phyloP scores from a whole-genome alignment of 2,888 invertebrate species.

The Dryobotodes eremita region DNA sequence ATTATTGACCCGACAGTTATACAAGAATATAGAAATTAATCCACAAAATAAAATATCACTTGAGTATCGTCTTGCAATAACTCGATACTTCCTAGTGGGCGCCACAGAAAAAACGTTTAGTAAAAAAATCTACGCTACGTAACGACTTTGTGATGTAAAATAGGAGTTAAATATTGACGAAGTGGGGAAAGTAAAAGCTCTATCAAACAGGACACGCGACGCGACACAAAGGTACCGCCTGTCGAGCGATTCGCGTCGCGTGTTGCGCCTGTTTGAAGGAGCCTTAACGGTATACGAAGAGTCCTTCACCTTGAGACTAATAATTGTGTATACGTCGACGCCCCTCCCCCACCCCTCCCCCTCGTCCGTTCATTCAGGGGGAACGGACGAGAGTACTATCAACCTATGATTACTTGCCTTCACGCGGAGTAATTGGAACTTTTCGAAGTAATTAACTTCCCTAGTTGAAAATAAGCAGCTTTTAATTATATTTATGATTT shows the following conservation, averaged over 20 bases:
- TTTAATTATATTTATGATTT: slow-evolving; percentile 35
- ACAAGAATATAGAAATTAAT: slow-evolving; percentile 42
- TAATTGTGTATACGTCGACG: slow-evolving; percentile 63
- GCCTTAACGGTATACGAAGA: slow-evolving; percentile 46
- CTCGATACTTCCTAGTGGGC: slow-evolving; percentile 47
- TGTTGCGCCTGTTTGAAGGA: too few relatives aligned
- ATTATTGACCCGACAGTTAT: slow-evolving; percentile 24
- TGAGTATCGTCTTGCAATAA: slow-evolving; percentile 52
- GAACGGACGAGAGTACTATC: slow-evolving; percentile 47
- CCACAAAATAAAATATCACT: slow-evolving; percentile 27
- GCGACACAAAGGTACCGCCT: too few relatives aligned
- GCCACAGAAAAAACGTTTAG: neutral
- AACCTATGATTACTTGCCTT: slow-evolving; percentile 43
- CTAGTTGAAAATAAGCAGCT: slow-evolving; percentile 7
- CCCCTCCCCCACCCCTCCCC: slow-evolving; percentile 42
- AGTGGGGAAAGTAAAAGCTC: slow-evolving; percentile 32
- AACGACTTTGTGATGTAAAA: slow-evolving; percentile 39
- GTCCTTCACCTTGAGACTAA: slow-evolving; percentile 72
- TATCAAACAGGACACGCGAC: too few relatives aligned
- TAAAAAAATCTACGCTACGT: slow-evolving; percentile 9
- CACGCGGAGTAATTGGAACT: slow-evolving; percentile 36
- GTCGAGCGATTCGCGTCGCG: too few relatives aligned
- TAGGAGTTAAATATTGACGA: slow-evolving; percentile 49
- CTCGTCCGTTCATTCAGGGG: slow-evolving; percentile 50
- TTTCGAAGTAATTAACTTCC: slow-evolving; percentile 35